These are phyloP conservation scores for Varanus salvator DNA, from an alignment of 2,113 vertebrate species.

Conservation along the genomic window DNA sequence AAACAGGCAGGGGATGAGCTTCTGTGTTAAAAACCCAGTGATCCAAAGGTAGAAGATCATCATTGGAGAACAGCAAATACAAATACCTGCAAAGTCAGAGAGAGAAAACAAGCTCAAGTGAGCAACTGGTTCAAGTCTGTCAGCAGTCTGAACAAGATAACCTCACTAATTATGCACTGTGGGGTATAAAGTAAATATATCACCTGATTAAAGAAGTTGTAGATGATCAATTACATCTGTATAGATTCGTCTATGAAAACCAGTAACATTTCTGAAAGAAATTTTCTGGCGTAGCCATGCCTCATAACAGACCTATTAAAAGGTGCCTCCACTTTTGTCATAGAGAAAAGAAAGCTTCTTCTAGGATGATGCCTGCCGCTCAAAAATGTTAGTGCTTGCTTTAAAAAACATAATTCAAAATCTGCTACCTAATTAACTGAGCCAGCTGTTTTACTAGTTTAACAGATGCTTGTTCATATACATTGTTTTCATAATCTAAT, in stretches of 20 bases:
- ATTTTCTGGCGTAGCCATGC: not conserved
- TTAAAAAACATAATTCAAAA: not conserved
- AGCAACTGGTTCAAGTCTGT: constrained; percentile 15
- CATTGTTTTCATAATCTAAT: not conserved
- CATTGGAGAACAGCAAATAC: constrained; percentile 96
- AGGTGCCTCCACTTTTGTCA: not conserved
- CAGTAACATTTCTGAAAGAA: not conserved
- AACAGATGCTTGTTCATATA: not conserved
- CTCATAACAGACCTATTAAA: not conserved
- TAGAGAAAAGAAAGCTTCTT: not conserved
- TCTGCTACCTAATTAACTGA: not conserved
- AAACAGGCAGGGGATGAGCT: constrained; percentile 95
- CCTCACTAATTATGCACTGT: not conserved
- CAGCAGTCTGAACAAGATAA: not conserved
- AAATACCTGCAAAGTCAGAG: constrained; percentile 86
- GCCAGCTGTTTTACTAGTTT: not conserved
- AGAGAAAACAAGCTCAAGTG: not conserved
- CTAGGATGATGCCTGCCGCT: no score
- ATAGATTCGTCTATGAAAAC: not conserved
- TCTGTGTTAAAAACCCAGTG: constrained; percentile 99
- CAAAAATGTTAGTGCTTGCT: not conserved
- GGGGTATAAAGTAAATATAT: not conserved
- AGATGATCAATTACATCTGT: not conserved
- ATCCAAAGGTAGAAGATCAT: constrained; percentile 95
- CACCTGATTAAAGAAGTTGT: not conserved